These are phyloP conservation scores for Leucoptera coffeella DNA, from an alignment of 2,888 invertebrate genomes.

Conservation along the genomic window DNA sequence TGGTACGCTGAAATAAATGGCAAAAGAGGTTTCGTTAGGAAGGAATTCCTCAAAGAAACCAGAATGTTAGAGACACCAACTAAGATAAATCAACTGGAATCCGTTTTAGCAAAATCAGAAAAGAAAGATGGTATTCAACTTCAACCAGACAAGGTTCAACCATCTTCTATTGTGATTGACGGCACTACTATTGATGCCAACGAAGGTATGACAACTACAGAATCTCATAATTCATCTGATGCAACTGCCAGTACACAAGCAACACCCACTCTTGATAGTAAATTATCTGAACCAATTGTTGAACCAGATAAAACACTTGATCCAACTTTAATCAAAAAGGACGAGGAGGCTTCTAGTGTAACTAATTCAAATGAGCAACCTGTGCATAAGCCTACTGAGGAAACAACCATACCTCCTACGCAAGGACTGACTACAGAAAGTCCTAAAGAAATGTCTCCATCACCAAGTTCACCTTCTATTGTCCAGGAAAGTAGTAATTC, in stretches of 20 bases:
- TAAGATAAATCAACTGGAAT: conserved; percentile 8
- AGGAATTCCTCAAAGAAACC: conserved; percentile 52
- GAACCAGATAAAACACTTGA: conserved; percentile 1
- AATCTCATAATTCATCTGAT: no score
- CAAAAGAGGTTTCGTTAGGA: conserved; percentile 61
- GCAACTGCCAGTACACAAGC: no score
- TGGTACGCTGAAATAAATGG: conserved; percentile 69
- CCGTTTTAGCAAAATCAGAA: conserved; percentile 11
- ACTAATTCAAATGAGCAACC: neutral
- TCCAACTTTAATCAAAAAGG: no score
- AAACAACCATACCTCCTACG: neutral
- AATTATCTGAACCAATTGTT: neutral
- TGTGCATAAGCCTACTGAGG: neutral
- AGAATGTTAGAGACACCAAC: conserved; percentile 32
- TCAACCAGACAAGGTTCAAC: conserved; percentile 32
- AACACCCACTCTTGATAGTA: no score
- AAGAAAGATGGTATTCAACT: no score
- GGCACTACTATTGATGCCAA: conserved; percentile 58
- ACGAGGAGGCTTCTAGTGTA: neutral
- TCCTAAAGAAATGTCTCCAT: neutral
- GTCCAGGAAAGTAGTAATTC: conserved; percentile 8
- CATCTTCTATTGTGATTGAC: conserved; percentile 53
- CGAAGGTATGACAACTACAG: conserved; percentile 8
- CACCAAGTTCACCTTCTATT: neutral
- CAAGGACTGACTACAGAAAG: neutral